Base-by-base conservation (phyloP, 2,113 vertebrate genomes). In the Caloenas nicobarica region DNA sequence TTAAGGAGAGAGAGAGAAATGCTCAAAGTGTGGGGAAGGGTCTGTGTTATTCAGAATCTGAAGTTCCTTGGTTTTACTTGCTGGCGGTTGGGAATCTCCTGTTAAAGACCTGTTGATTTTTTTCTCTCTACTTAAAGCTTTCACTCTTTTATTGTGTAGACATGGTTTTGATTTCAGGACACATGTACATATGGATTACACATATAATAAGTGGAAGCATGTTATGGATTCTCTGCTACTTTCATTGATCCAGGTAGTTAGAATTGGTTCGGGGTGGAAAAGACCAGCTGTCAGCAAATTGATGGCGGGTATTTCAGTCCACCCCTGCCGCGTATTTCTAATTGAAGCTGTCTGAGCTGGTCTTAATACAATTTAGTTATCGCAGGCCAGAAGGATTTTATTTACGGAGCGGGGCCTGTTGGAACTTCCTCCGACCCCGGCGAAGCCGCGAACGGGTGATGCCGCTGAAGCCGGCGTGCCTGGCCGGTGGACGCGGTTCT, bases 401-500 rank as follows among this genome's bases (percentile, higher is more conserved):
- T 98, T 97, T 97, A 96, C 96, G 94, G 95, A 95, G 94, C 54
- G 8, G 57, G 84, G 89, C 92, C 96, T 93, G 93, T 83, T 96
- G 95, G 95, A 97, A 97, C 97, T 97, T 97, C 96, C 97, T 97
- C 89, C 94, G 85, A 96, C 97, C 97, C 91, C 85, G 1, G 88
- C 78, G 92, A 88, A 97, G 90, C 96, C 97, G 97, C 97, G 97
- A 98, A 97, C 77, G 94, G 91, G 96, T 96, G 94, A 96, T 85
- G 93, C 87, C 94, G 83, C 88, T 96, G 54, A 72, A 88, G 92
- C 91, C 77, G 93, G 82, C 88, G 86, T 96, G 95, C 93, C 83
- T 66, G 83, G 61, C 94, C 64, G 74, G 88, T 24, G 65, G 89
- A 84, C 91, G 96, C 95, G 83, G 96, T 97, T 96, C 96, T 97